A percentile compares a stretch with the other conserved stretches of the same genome.
These are phyloP conservation scores for Ormyrus nitidulus DNA, from an alignment of 2,888 invertebrate species.

Conservation along the genomic window DNA sequence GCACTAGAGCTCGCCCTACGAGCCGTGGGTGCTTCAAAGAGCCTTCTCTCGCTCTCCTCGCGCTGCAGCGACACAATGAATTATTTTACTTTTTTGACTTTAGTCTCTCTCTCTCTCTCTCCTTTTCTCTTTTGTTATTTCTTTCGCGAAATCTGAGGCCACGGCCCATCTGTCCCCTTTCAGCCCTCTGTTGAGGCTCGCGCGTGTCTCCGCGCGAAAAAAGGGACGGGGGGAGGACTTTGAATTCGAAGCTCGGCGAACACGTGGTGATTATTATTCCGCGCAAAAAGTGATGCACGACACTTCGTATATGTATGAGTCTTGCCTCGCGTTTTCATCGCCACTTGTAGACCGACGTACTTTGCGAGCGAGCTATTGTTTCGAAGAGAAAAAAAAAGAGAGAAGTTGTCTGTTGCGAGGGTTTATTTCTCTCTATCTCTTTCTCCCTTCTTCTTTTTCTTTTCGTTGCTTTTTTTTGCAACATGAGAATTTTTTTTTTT, in stretches of 20 bases:
- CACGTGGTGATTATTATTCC: constrained; percentile 26
- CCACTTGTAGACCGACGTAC: constrained; percentile 23
- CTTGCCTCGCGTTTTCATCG: constrained; percentile 17
- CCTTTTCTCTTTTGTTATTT: background rate
- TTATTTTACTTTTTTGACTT: constrained; percentile 7
- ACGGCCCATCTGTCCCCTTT: background rate
- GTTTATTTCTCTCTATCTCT: constrained; percentile 6
- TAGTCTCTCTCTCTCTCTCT: background rate
- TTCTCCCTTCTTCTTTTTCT: constrained; percentile 8
- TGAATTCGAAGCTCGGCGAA: constrained; percentile 22
- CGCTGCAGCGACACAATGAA: constrained; percentile 16
- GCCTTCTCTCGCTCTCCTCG: background rate
- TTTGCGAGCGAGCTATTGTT: constrained; percentile 5
- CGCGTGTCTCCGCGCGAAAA: too few species aligned
- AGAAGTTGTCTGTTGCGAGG: constrained; percentile 13
- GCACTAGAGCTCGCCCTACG: background rate
- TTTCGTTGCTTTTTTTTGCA: constrained; percentile 4
- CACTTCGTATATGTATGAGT: background rate
- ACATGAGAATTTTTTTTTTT: background rate
- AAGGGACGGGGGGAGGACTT: background rate
- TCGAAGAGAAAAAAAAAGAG: background rate
- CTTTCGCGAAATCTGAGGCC: background rate
- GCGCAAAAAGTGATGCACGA: background rate
- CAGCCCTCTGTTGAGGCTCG: background rate
- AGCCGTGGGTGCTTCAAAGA: background rate